These are phyloP conservation scores for Didymodactylos carnosus DNA, from an alignment of 2,888 invertebrate genomes.

Conservation along the genomic window DNA sequence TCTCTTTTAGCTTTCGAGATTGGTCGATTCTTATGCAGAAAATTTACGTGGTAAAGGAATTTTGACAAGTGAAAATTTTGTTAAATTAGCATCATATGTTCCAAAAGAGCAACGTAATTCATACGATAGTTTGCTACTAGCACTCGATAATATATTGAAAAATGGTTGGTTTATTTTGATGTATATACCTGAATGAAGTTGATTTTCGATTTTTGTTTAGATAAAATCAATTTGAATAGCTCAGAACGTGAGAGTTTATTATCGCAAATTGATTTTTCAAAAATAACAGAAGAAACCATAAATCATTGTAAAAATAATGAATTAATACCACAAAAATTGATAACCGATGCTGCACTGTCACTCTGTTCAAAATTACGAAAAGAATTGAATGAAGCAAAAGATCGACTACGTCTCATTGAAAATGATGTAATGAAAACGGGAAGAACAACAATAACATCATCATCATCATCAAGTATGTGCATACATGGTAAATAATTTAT, in stretches of 20 bases:
- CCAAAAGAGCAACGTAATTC: background rate
- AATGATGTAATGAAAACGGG: background rate
- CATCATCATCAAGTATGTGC: background rate
- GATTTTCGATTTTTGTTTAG: background rate
- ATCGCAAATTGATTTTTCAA: conserved; percentile 24
- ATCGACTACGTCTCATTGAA: background rate
- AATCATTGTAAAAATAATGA: conserved; percentile 24
- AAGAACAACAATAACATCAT: no score
- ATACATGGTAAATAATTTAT: no score
- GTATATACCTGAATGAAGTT: background rate
- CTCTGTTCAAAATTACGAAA: conserved; percentile 23
- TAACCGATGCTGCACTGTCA: conserved; percentile 25
- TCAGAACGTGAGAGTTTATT: conserved; percentile 20
- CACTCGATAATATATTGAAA: background rate
- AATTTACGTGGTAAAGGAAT: background rate
- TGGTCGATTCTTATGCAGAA: background rate
- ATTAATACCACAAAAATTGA: conserved; percentile 22
- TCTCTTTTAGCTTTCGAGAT: background rate
- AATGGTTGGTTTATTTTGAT: background rate
- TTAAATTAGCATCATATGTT: background rate
- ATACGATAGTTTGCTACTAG: background rate
- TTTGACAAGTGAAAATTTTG: background rate
- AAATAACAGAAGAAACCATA: conserved; percentile 24
- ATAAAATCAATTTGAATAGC: background rate
- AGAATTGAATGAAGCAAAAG: conserved; percentile 20